phyloP scores from a whole-genome alignment of 2,888 invertebrate genomes.

The Venusia cambrica region DNA sequence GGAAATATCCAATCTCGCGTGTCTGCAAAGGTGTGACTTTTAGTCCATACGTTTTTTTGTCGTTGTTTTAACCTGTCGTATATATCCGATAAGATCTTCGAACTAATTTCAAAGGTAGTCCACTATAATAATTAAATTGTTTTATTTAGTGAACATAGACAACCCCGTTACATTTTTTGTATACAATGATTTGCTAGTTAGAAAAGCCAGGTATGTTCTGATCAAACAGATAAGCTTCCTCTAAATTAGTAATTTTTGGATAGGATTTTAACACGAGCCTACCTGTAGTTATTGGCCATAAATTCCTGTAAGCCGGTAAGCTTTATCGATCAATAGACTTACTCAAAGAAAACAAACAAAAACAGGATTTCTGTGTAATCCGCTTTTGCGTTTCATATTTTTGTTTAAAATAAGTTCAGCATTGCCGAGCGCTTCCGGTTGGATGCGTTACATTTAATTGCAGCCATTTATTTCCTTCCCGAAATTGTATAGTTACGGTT shows the following conservation, averaged over 20 bases:
- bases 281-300: constrained; percentile 14
- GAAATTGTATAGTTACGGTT: constrained; percentile 61
- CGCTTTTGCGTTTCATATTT: constrained; percentile 63
- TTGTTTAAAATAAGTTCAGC: constrained; percentile 69
- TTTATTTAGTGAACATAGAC: constrained; percentile 39
- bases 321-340: constrained; percentile 52
- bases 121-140: constrained; percentile 51
- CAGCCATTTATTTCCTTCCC: constrained; percentile 72
- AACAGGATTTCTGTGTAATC: constrained; percentile 77
- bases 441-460: constrained; percentile 67
- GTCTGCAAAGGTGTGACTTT: constrained; percentile 49
- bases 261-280: constrained; percentile 2
- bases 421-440: constrained; percentile 71
- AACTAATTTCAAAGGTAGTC: constrained; percentile 38
- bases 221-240: constrained; percentile 13
- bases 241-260: constrained; percentile 14
- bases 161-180: constrained; percentile 29
- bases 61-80: constrained; percentile 47
- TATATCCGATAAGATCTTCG: constrained; percentile 51
- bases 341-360: constrained; percentile 78
- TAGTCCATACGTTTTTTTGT: constrained; percentile 38
- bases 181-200: constrained; percentile 29
- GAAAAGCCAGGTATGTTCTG: constrained; percentile 18
- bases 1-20: constrained; percentile 13
- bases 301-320: constrained; percentile 27